These are phyloP conservation scores for Andrena trimmerana DNA, from an alignment of 2,888 invertebrate species.

Conservation along the genomic window DNA sequence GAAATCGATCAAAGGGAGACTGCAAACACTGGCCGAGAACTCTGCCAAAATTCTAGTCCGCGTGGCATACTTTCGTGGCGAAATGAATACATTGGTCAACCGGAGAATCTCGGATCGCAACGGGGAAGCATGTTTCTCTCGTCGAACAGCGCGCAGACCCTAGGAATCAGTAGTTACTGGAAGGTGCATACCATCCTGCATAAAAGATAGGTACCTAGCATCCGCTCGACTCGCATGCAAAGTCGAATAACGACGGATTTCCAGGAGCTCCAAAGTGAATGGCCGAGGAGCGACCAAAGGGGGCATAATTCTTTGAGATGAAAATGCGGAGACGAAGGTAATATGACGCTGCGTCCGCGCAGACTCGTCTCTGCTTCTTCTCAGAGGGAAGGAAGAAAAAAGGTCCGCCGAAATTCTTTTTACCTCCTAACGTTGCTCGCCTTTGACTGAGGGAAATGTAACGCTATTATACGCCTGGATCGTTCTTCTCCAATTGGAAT, in stretches of 20 bases:
- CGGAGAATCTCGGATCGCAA: not conserved
- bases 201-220: slow-evolving; percentile 64
- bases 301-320: slow-evolving; percentile 68
- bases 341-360: slow-evolving; percentile 50
- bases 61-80: slow-evolving; percentile 17
- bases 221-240: slow-evolving; percentile 43
- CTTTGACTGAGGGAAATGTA: slow-evolving; percentile 29
- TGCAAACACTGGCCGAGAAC: not conserved
- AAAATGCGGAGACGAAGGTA: slow-evolving; percentile 63
- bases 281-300: slow-evolving; percentile 60
- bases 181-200: slow-evolving; percentile 43
- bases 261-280: slow-evolving; percentile 58
- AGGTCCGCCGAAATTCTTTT: slow-evolving; percentile 18
- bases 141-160: not conserved
- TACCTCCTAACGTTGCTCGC: slow-evolving; percentile 3
- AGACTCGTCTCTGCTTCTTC: slow-evolving; percentile 20
- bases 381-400: not conserved
- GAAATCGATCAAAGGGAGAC: not conserved
- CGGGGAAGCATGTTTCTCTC: not conserved
- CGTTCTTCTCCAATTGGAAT: slow-evolving; percentile 40
- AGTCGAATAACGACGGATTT: slow-evolving; percentile 63
- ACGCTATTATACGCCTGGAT: slow-evolving; percentile 34
- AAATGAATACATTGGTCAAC: slow-evolving; percentile 44
- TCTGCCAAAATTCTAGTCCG: slow-evolving; percentile 6
- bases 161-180: slow-evolving; percentile 54